Percentiles rank a stretch among this genome's conserved stretches.
These are phyloP conservation scores for Isotomurus palustris DNA, from an alignment of 2,888 invertebrate species.

Conservation along the genomic window DNA sequence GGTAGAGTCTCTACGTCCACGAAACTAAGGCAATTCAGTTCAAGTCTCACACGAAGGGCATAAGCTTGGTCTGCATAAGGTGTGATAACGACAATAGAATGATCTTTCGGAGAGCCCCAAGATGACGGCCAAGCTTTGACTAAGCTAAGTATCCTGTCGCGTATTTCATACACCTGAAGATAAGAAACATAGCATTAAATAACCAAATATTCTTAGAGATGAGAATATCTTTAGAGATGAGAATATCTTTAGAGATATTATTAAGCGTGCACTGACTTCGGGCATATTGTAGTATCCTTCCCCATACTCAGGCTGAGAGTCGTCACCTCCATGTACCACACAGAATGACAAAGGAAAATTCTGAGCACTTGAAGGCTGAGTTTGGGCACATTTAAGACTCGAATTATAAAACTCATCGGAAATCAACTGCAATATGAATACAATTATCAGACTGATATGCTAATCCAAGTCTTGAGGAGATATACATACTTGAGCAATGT, in stretches of 20 bases:
- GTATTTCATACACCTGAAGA: constrained; percentile 64
- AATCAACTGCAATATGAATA: constrained; percentile 57
- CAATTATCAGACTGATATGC: not conserved
- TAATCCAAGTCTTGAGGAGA: not conserved
- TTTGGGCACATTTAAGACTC: constrained; percentile 58
- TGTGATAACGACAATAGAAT: constrained; percentile 73
- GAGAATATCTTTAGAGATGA: not conserved
- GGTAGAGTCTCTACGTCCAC: constrained; percentile 75
- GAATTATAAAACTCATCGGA: constrained; percentile 72
- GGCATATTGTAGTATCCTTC: constrained; percentile 76
- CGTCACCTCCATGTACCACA: constrained; percentile 66
- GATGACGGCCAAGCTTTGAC: constrained; percentile 67
- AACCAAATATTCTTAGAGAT: not conserved
- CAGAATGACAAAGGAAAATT: constrained; percentile 74
- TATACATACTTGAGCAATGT: constrained; percentile 60
- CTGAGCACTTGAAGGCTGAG: constrained; percentile 63
- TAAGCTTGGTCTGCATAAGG: constrained; percentile 75
- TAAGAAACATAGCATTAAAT: not conserved
- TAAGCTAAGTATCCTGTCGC: constrained; percentile 66
- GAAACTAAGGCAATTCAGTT: constrained; percentile 66
- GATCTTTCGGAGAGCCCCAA: constrained; percentile 57
- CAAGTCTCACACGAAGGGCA: constrained; percentile 67
- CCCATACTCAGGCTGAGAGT: constrained; percentile 64
- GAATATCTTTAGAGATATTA: not conserved
- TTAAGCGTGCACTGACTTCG: constrained; percentile 55